A percentile compares a stretch with the other conserved stretches of the same genome.
phyloP scores from a whole-genome alignment of 2,113 vertebrate genomes.

The Pyxicephalus adspersus region DNA sequence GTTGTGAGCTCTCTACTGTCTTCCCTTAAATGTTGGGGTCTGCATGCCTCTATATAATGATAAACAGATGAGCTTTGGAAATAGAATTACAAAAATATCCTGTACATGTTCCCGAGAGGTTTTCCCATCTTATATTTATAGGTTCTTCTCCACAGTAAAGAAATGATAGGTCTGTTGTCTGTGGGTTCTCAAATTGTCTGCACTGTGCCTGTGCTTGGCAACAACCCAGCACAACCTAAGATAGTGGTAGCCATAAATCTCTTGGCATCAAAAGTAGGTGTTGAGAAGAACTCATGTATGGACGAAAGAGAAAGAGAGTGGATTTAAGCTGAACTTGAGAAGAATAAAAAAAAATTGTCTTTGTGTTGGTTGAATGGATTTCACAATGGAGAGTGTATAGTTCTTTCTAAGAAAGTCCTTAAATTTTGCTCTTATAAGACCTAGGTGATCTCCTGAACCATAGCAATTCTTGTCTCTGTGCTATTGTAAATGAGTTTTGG shows the following conservation, averaged over 20 bases:
- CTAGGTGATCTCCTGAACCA: neutral
- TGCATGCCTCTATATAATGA: conserved; percentile 30
- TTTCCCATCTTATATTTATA: conserved; percentile 16
- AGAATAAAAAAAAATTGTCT: too few species aligned
- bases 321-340: too few species aligned
- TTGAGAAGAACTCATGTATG: too few species aligned
- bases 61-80: conserved; percentile 28
- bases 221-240: too few species aligned
- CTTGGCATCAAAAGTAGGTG: too few species aligned
- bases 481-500: too few species aligned
- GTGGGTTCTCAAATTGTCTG: neutral
- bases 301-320: too few species aligned
- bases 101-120: neutral
- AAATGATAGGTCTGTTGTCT: conserved; percentile 18
- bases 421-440: neutral
- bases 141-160: conserved; percentile 12
- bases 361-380: neutral
- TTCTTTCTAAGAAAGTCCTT: neutral
- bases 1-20: neutral
- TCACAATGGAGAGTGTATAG: neutral
- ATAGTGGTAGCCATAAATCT: too few species aligned
- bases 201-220: too few species aligned
- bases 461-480: too few species aligned
- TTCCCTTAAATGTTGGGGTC: neutral
- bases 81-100: conserved; percentile 17